Percentiles rank a stretch among this genome's conserved stretches.
Conservation (phyloP, 2,888 invertebrate genomes). For the Laothoe populi region DNA sequence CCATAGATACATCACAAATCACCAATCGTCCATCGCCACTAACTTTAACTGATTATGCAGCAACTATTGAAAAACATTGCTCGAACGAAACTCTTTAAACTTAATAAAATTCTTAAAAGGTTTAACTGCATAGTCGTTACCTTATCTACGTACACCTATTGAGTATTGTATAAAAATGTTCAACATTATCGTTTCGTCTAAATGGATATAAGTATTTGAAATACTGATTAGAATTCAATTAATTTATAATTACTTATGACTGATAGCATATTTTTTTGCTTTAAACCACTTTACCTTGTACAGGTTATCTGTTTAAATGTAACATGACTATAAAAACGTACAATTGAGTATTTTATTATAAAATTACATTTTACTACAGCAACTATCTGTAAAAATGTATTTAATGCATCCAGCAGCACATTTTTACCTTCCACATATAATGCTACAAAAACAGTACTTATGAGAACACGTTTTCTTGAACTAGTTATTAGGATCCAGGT, state of each 20-base stretch:
- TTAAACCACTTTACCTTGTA: not conserved
- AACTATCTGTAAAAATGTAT: too few relatives aligned
- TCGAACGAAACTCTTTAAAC: not conserved
- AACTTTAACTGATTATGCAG: not conserved
- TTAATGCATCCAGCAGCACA: too few relatives aligned
- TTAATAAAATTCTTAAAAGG: not conserved
- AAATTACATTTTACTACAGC: too few relatives aligned
- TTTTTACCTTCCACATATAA: too few relatives aligned
- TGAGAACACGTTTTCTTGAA: too few relatives aligned
- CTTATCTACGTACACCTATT: conserved; percentile 1
- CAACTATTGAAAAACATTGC: not conserved
- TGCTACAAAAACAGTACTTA: too few relatives aligned
- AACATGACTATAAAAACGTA: not conserved
- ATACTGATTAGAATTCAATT: conserved; percentile 19
- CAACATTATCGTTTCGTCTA: conserved; percentile 10
- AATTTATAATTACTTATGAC: conserved; percentile 9
- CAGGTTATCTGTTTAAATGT: not conserved
- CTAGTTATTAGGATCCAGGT: too few relatives aligned
- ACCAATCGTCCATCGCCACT: not conserved
- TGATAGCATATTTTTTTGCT: conserved; percentile 11
- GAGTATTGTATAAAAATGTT: not conserved
- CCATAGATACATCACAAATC: not conserved
- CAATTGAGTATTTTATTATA: not conserved
- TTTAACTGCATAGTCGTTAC: not conserved
- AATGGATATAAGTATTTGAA: conserved; percentile 12